Evolutionary conservation across 2,113 vertebrate species (phyloP).

Genomic region (Corapipo altera): DNA sequence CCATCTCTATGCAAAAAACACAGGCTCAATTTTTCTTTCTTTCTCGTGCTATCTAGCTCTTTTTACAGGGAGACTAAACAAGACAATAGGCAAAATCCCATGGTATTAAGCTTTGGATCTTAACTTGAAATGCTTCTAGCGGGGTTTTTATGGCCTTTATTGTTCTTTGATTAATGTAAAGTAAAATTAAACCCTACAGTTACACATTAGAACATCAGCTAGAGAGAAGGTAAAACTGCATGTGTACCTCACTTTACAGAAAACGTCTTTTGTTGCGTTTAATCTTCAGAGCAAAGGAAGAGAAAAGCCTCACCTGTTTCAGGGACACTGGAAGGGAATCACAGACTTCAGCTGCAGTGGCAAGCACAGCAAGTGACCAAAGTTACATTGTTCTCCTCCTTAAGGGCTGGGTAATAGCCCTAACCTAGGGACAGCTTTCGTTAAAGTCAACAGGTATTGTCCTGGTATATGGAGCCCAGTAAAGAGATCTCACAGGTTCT

Average conservation of each 20-base stretch:
- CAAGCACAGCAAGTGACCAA: background rate
- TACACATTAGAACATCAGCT: conserved; percentile 65
- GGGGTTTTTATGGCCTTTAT: conserved; percentile 67
- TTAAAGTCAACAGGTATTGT: background rate
- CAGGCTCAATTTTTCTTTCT: conserved; percentile 87
- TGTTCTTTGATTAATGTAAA: conserved; percentile 80
- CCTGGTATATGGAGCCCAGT: background rate
- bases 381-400: rapidly evolving
- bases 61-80: conserved; percentile 61
- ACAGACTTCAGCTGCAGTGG: background rate
- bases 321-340: background rate
- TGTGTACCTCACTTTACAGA: conserved; percentile 17
- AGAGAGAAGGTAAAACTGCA: conserved; percentile 27
- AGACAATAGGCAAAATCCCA: conserved; percentile 75
- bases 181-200: conserved; percentile 74
- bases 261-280: conserved; percentile 50
- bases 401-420: background rate
- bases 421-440: background rate
- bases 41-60: conserved; percentile 75
- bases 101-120: conserved; percentile 68
- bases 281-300: conserved; percentile 21
- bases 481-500: background rate
- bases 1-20: conserved; percentile 79
- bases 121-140: conserved; percentile 68
- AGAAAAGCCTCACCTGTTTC: background rate